Conservation (phyloP, 2,797 vertebrate species). For the Tragopan temminckii region DNA sequence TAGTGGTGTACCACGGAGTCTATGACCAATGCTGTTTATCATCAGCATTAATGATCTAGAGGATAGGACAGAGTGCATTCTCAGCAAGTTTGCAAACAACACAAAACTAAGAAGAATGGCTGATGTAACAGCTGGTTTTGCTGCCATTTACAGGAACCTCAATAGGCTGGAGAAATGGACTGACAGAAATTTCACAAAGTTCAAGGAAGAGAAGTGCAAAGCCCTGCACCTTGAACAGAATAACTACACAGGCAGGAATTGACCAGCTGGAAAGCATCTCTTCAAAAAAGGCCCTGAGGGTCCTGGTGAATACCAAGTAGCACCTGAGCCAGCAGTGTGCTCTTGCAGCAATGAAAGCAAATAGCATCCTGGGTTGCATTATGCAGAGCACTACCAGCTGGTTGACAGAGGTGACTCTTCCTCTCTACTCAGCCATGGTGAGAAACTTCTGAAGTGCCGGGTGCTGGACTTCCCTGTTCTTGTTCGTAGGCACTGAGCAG, state of each 20-base stretch:
- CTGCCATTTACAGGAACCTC: not conserved
- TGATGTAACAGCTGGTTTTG: not conserved
- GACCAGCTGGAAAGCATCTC: not conserved
- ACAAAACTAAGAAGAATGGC: not conserved
- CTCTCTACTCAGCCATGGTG: not conserved
- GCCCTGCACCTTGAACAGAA: too few species aligned
- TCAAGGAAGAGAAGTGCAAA: too few species aligned
- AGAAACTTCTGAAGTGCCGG: not conserved
- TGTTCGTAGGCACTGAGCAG: not conserved
- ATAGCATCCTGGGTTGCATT: not conserved
- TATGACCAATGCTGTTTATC: not conserved
- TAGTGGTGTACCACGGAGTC: not conserved
- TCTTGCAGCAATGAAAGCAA: not conserved
- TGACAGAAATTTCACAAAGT: not conserved
- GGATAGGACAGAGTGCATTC: too few species aligned
- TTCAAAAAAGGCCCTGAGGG: not conserved
- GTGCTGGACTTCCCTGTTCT: not conserved
- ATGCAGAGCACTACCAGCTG: not conserved
- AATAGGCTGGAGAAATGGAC: not conserved
- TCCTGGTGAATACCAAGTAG: not conserved
- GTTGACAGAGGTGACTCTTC: not conserved
- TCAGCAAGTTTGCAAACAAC: not conserved
- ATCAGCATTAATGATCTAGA: not conserved
- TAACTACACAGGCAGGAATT: not conserved
- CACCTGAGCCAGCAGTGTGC: rapidly evolving